Base-by-base conservation (phyloP, 2,888 invertebrate species). In the Trypoxylon attenuatum region DNA sequence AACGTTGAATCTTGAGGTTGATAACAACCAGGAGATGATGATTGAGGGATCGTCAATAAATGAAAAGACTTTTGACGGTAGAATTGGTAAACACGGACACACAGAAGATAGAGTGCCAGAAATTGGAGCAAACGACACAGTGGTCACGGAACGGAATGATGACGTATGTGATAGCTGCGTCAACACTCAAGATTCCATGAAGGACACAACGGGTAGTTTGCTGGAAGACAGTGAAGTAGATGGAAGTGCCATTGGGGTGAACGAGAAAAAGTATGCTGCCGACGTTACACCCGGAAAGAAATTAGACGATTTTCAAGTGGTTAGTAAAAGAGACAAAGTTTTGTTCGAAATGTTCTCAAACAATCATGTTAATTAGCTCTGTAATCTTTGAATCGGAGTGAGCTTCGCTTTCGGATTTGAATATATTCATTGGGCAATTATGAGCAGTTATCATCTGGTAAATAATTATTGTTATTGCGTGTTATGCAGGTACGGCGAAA, bases 301-400 rank as follows among this genome's bases (percentile, higher is more conserved):
- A 15, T 41, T 38, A 10, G 81, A 82, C 5, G 82, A 82, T 6
- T 77, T 80, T 53, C 80, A 79, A 74, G 79, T 81, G 81, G 78
- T 78, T 52, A 66, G 78, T 76, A 54, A 13, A 43, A 15, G 10
- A 5, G n/a, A n/a, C n/a, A n/a, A n/a, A n/a, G n/a, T n/a, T 43
- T n/a, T n/a, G 1, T 21, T 21, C 10, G 4, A 8, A n/a, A n/a
- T n/a, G n/a, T n/a, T n/a, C n/a, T n/a, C n/a, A n/a, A n/a, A n/a
- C n/a, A n/a, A n/a, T n/a, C n/a, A n/a, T n/a, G n/a, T n/a, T n/a
- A n/a, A n/a, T n/a, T n/a, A n/a, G n/a, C n/a, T n/a, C n/a, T 33
- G 33, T 13, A 33, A 1, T 33, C 10, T 33, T 33, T 4, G 13
- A 33, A 10, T 33, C 1, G 13, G n/a, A 33, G 10, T 4, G 6